Evolutionary conservation across 2,113 vertebrate species (phyloP).

Genomic region (Barnardius zonarius): DNA sequence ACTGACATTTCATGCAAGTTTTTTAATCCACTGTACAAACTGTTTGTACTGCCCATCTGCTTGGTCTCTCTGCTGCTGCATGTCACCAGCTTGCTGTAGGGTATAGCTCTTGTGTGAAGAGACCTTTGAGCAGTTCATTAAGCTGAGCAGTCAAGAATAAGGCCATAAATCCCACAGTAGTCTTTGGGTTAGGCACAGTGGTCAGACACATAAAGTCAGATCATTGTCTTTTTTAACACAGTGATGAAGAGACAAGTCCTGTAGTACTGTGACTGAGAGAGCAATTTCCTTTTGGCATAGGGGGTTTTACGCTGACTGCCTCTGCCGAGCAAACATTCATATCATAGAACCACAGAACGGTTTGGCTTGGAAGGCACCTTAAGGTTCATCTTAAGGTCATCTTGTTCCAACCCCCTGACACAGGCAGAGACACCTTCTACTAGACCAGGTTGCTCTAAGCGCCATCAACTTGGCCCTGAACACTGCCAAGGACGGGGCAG

Average conservation of each 20-base stretch:
- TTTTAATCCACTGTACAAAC: background rate
- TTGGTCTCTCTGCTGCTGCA: background rate
- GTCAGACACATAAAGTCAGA: background rate
- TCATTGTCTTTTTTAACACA: background rate
- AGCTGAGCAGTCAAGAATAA: background rate
- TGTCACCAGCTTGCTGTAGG: background rate
- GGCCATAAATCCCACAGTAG: background rate
- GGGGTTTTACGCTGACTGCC: background rate
- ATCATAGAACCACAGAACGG: background rate
- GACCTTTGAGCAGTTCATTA: background rate
- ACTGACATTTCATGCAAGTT: background rate
- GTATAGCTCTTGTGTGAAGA: background rate
- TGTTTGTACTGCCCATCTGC: background rate
- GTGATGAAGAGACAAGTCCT: background rate
- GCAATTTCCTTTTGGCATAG: background rate
- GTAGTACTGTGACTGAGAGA: background rate
- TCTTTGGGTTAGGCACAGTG: background rate
- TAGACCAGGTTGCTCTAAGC: background rate
- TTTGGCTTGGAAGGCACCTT: background rate
- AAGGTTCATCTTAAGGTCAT: background rate
- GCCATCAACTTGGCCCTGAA: background rate
- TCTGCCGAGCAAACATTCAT: background rate
- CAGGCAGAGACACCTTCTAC: background rate
- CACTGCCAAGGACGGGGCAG: background rate
- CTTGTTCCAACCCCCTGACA: background rate